Conservation (phyloP, 1,140 invertebrate genomes). For the Episyrphus balteatus region DNA sequence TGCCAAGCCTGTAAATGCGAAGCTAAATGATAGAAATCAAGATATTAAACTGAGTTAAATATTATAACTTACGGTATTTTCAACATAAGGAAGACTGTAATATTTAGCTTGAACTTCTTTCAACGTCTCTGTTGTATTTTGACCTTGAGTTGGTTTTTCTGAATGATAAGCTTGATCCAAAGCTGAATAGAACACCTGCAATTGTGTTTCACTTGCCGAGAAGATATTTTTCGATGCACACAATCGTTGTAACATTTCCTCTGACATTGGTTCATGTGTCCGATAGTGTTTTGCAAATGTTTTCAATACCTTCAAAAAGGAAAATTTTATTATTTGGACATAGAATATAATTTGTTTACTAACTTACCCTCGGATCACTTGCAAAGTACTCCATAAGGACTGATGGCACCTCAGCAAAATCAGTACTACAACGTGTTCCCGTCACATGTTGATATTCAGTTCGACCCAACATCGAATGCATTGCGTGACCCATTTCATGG, state of each 20-base stretch:
- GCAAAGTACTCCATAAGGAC: conserved; percentile 98
- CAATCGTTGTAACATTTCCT: conserved; percentile 61
- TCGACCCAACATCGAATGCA: conserved; percentile 96
- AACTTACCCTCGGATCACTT: conserved; percentile 64
- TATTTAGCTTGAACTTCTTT: conserved; percentile 69
- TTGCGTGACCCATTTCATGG: conserved; percentile 98
- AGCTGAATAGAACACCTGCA: conserved; percentile 78
- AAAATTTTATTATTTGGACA: conserved; percentile 7
- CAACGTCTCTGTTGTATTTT: conserved; percentile 68
- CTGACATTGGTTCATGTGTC: conserved; percentile 73
- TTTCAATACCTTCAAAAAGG: conserved; percentile 45
- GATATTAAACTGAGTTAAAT: not conserved
- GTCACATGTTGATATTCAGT: conserved; percentile 95
- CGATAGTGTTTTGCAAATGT: conserved; percentile 86
- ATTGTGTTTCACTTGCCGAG: conserved; percentile 79
- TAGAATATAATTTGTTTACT: not conserved
- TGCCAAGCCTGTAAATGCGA: conserved; percentile 71
- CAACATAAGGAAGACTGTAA: conserved; percentile 76
- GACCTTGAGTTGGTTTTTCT: conserved; percentile 37
- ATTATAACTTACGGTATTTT: conserved; percentile 58
- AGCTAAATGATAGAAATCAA: not conserved
- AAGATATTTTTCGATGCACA: conserved; percentile 79
- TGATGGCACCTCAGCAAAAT: conserved; percentile 97
- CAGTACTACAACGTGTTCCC: conserved; percentile 91
- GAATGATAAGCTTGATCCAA: conserved; percentile 86